Percentiles rank a stretch among this genome's conserved stretches.
Conservation (phyloP, 2,888 invertebrate genomes). For the Nezara viridula region DNA sequence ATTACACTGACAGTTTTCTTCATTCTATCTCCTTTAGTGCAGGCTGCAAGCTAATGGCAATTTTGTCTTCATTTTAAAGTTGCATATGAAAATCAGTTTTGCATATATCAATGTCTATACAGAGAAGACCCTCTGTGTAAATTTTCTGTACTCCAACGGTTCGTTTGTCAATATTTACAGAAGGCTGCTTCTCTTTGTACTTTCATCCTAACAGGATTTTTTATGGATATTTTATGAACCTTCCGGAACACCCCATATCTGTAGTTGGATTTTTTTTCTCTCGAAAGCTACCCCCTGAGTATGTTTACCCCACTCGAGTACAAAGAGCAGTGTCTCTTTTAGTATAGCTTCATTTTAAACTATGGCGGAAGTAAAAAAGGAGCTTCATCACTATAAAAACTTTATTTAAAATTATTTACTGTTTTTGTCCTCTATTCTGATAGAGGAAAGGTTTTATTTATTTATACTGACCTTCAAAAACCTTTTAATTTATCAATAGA, state of each 20-base stretch:
- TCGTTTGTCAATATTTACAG: constrained; percentile 30
- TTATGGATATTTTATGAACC: constrained; percentile 27
- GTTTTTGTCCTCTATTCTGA: too few species aligned
- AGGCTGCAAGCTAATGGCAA: not conserved
- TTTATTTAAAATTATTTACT: too few species aligned
- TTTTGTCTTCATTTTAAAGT: not conserved
- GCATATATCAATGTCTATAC: not conserved
- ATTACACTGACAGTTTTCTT: too few species aligned
- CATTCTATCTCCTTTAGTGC: not conserved
- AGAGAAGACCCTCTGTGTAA: not conserved
- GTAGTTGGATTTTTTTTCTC: not conserved
- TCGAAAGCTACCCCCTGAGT: not conserved
- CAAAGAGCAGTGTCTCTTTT: not conserved
- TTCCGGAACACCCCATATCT: not conserved
- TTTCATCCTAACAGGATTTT: constrained; percentile 4
- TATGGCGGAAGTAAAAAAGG: too few species aligned
- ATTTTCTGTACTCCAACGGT: constrained; percentile 37
- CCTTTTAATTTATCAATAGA: too few species aligned
- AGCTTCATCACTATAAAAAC: too few species aligned
- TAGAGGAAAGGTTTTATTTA: too few species aligned
- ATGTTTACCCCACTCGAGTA: not conserved
- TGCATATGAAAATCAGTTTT: not conserved
- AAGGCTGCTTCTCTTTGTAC: constrained; percentile 11
- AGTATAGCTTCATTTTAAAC: not conserved
- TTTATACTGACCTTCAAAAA: too few species aligned